Evolutionary conservation across 2,888 invertebrate genomes (phyloP).

Genomic region (Lymantria dispar): DNA sequence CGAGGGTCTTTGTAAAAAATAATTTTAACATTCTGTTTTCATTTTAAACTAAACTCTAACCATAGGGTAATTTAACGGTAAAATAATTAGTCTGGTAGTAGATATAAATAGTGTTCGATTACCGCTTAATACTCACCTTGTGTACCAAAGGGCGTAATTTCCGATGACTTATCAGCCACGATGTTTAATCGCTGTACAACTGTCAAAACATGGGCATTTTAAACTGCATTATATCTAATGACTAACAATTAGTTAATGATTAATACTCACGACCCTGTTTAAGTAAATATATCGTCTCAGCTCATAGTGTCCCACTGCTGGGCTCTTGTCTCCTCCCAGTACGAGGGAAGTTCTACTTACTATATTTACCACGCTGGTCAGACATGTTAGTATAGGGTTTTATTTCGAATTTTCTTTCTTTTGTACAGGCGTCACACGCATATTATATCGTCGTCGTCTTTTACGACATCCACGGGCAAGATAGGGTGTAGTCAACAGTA

Average conservation of each 20-base stretch:
- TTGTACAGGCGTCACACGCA: too few relatives aligned
- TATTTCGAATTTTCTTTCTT: too few relatives aligned
- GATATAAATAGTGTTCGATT: slow-evolving; percentile 19
- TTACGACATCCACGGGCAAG: too few relatives aligned
- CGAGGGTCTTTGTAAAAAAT: too few relatives aligned
- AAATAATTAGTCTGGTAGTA: slow-evolving; percentile 30
- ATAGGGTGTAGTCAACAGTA: too few relatives aligned
- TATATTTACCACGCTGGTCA: too few relatives aligned
- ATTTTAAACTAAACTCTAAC: slow-evolving; percentile 7
- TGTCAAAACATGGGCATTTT: slow-evolving; percentile 36
- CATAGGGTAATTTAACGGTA: slow-evolving; percentile 6
- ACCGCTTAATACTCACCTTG: slow-evolving; percentile 56
- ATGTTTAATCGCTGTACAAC: slow-evolving; percentile 73
- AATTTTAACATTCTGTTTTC: background rate
- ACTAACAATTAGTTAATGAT: background rate
- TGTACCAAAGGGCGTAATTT: slow-evolving; percentile 72
- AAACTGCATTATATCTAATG: background rate
- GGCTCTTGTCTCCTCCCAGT: too few relatives aligned
- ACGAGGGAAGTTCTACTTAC: too few relatives aligned
- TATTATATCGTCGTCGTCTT: too few relatives aligned
- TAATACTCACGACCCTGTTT: background rate
- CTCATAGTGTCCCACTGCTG: too few relatives aligned
- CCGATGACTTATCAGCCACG: slow-evolving; percentile 67
- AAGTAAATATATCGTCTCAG: background rate
- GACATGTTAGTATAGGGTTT: too few relatives aligned